Evolutionary conservation across 2,888 invertebrate species (phyloP).

Genomic region (Temnothorax rugatulus): DNA sequence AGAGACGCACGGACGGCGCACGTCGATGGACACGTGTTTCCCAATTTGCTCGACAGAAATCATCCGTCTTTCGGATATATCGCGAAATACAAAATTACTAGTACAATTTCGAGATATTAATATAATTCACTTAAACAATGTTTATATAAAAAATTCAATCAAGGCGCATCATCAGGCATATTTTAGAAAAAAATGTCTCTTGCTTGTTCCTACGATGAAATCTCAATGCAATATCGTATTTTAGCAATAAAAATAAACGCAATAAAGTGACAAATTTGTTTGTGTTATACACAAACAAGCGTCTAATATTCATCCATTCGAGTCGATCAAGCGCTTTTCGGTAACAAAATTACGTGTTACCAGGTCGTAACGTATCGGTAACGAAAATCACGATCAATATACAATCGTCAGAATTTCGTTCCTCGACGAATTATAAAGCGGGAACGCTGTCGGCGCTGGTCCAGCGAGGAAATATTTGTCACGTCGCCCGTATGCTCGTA

Average conservation of each 20-base stretch:
- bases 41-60: constrained; percentile 26
- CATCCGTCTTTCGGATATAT: constrained; percentile 15
- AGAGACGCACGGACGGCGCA: constrained; percentile 50
- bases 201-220: neutral
- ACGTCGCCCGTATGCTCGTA: constrained; percentile 56
- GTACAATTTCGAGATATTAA: neutral
- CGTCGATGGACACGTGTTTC: constrained; percentile 48
- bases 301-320: neutral
- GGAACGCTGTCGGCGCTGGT: constrained; percentile 25
- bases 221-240: neutral
- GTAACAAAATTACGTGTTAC: neutral
- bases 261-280: neutral
- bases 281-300: neutral
- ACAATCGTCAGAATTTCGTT: neutral
- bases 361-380: neutral
- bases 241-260: neutral
- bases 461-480: constrained; percentile 57
- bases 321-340: neutral
- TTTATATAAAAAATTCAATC: neutral
- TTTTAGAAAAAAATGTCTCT: neutral
- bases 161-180: neutral
- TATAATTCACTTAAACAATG: neutral
- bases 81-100: constrained; percentile 20
- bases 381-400: neutral
- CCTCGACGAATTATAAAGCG: neutral